Evolutionary conservation across 2,888 invertebrate species (phyloP).

Genomic region (Pammene fasciana): DNA sequence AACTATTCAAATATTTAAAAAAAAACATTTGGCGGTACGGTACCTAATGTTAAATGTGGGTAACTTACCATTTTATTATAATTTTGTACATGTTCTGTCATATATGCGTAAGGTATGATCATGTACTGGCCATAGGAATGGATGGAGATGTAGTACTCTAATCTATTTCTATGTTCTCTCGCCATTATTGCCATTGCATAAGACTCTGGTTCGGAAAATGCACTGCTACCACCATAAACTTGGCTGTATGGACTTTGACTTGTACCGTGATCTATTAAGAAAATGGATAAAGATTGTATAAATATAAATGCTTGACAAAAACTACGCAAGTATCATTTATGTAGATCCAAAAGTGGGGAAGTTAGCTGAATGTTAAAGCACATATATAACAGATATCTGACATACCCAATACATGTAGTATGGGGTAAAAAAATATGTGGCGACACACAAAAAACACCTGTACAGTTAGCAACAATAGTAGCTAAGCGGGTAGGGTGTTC

Average conservation of each 20-base stretch:
- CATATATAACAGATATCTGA: too few relatives aligned
- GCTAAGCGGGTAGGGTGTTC: too few relatives aligned
- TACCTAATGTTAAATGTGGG: too few relatives aligned
- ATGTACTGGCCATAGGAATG: constrained; percentile 22
- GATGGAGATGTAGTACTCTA: constrained; percentile 20
- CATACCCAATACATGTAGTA: too few relatives aligned
- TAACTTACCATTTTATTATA: constrained; percentile 8
- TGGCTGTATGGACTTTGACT: neutral
- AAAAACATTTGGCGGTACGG: too few relatives aligned
- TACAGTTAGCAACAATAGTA: too few relatives aligned
- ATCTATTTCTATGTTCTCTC: neutral
- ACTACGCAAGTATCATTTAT: too few relatives aligned
- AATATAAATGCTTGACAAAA: neutral
- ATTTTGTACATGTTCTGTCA: constrained; percentile 8
- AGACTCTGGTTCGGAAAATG: constrained; percentile 23
- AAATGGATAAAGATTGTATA: neutral
- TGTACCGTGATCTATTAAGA: constrained; percentile 1
- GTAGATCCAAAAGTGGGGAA: too few relatives aligned
- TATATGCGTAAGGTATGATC: constrained; percentile 11
- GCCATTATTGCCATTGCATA: constrained; percentile 9
- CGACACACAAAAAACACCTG: too few relatives aligned
- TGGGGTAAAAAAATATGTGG: too few relatives aligned
- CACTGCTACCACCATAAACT: neutral
- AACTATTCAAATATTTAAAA: too few relatives aligned
- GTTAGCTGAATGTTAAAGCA: too few relatives aligned